phyloP scores from a whole-genome alignment of 2,113 vertebrate species.

The Apteryx mantelli region DNA sequence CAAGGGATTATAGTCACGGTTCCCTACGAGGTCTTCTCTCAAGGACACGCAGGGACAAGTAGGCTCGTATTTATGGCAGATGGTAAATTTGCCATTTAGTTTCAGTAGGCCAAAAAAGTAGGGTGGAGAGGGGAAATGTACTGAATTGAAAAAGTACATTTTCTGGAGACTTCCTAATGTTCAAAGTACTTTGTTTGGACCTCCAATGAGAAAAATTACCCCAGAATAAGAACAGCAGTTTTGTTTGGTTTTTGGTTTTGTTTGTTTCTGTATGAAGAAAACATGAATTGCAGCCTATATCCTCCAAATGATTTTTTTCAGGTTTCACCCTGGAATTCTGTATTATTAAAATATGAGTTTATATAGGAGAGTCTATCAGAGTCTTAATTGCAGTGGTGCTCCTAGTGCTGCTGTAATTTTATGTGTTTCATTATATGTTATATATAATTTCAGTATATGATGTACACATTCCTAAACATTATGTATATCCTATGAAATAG shows the following conservation, averaged over 20 bases:
- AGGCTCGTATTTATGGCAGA: neutral
- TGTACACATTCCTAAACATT: constrained; percentile 43
- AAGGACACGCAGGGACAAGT: neutral
- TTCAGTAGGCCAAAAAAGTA: neutral
- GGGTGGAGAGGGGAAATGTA: neutral
- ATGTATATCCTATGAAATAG: constrained; percentile 58
- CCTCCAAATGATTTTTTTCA: neutral
- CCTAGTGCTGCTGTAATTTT: constrained; percentile 3
- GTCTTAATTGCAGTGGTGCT: neutral
- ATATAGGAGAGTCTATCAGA: constrained; percentile 16
- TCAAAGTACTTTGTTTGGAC: neutral
- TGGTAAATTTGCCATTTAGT: neutral
- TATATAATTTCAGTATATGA: constrained; percentile 42
- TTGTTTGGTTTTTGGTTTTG: neutral
- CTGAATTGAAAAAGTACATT: neutral
- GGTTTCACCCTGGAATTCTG: neutral
- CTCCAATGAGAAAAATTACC: neutral
- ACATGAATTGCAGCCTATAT: neutral
- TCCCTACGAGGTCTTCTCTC: neutral
- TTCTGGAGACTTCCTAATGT: neutral
- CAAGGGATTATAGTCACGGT: neutral
- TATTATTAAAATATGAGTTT: neutral
- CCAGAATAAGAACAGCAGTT: neutral
- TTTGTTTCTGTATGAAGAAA: neutral
- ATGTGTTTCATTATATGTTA: constrained; percentile 37